Percentiles rank a stretch among this genome's conserved stretches.
These are phyloP conservation scores for Boloria euphrosyne DNA, from an alignment of 2,888 invertebrate species.

Conservation along the genomic window DNA sequence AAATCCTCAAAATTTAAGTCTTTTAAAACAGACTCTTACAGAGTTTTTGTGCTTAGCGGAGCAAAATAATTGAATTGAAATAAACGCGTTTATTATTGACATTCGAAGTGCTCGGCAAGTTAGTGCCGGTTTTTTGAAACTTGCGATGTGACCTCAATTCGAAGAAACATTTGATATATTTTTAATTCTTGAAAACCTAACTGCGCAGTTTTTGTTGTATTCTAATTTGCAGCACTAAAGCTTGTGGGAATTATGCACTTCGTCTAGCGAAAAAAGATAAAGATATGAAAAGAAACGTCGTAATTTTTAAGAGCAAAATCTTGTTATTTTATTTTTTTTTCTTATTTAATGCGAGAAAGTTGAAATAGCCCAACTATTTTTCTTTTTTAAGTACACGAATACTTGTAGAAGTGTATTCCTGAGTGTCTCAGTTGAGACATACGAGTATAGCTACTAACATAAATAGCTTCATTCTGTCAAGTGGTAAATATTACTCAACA, in stretches of 20 bases:
- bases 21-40: constrained; percentile 27
- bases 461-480: neutral
- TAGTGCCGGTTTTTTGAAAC: constrained; percentile 7
- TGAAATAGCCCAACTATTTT: too few species aligned
- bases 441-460: neutral
- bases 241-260: too few species aligned
- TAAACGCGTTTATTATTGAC: constrained; percentile 32
- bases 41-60: constrained; percentile 22
- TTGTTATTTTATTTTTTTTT: too few species aligned
- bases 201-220: too few species aligned
- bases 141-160: constrained; percentile 7
- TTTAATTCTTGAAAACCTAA: neutral
- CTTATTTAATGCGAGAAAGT: too few species aligned
- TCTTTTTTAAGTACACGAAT: neutral
- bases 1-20: neutral
- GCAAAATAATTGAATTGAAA: constrained; percentile 35
- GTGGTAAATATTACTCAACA: constrained; percentile 1
- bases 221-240: too few species aligned
- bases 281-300: too few species aligned
- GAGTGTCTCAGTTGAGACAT: too few species aligned
- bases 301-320: too few species aligned
- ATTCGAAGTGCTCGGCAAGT: constrained; percentile 30
- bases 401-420: neutral
- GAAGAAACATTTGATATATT: neutral
- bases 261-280: too few species aligned